Evolutionary conservation across 1,140 invertebrate species (phyloP).

Genomic region (Drosophila miranda): DNA sequence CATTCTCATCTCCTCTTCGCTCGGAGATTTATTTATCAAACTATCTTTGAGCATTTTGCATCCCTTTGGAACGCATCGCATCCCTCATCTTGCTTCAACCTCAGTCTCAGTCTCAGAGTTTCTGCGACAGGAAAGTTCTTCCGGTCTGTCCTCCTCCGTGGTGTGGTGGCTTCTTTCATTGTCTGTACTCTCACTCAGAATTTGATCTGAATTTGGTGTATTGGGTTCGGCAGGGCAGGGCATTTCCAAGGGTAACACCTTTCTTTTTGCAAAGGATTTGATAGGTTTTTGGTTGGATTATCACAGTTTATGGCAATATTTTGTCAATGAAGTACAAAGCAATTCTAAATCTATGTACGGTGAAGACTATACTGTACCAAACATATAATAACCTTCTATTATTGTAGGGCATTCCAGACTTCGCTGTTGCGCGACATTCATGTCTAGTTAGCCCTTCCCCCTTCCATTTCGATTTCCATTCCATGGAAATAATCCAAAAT

Average conservation of each 20-base stretch:
- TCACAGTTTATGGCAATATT: neutral
- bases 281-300: too few species aligned
- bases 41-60: conserved; percentile 64
- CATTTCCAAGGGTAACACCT: too few species aligned
- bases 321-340: neutral
- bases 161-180: conserved; percentile 30
- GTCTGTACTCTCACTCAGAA: conserved; percentile 35
- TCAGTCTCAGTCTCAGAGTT: too few species aligned
- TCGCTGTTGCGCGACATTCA: conserved; percentile 5
- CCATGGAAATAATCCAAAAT: conserved; percentile 75
- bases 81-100: conserved; percentile 22
- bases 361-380: neutral
- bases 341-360: neutral
- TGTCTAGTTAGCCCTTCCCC: neutral
- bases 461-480: conserved; percentile 7
- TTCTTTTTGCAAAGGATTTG: neutral
- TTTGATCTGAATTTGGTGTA: neutral
- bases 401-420: conserved; percentile 34
- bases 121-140: conserved; percentile 17
- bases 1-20: conserved; percentile 14
- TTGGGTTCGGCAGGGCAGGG: neutral
- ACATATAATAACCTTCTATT: neutral
- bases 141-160: conserved; percentile 11
- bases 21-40: conserved; percentile 59
- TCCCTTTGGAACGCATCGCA: conserved; percentile 62